phyloP scores from a whole-genome alignment of 2,113 vertebrate species.

The Ctenomys sociabilis region DNA sequence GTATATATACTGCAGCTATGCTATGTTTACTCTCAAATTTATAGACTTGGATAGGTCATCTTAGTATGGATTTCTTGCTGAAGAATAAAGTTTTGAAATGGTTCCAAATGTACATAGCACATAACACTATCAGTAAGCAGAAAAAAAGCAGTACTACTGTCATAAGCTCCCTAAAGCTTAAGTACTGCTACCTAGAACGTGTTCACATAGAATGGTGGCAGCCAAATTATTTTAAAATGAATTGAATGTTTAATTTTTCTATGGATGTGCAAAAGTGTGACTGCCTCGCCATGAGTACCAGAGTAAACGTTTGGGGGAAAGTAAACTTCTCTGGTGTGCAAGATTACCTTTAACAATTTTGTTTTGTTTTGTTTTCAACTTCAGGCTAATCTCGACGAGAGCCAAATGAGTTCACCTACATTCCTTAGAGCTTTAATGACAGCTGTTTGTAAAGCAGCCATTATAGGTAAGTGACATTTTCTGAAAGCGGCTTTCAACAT shows the following conservation, averaged over 20 bases:
- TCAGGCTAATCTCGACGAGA: constrained; percentile 96
- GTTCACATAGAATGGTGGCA: accelerated
- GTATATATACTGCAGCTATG: not conserved
- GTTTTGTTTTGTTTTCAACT: constrained; percentile 72
- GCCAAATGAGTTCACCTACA: constrained; percentile 96
- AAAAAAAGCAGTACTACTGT: not conserved
- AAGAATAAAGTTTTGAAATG: not conserved
- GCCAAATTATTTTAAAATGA: not conserved
- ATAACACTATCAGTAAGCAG: not conserved
- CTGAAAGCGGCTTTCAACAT: constrained; percentile 3
- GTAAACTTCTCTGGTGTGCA: not conserved
- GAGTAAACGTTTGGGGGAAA: not conserved
- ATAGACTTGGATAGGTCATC: not conserved
- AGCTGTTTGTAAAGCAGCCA: constrained; percentile 98
- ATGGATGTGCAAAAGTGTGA: not conserved
- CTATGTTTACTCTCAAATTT: not conserved
- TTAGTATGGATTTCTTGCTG: not conserved
- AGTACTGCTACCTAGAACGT: not conserved
- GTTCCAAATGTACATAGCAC: not conserved
- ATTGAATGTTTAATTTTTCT: not conserved
- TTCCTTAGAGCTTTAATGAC: constrained; percentile 99
- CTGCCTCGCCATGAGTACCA: not conserved
- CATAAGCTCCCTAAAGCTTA: not conserved
- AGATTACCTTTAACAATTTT: not conserved
- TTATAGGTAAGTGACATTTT: constrained; percentile 92